Evolutionary conservation across 2,888 invertebrate genomes (phyloP).

Genomic region (Acanthosepion pharaonis): DNA sequence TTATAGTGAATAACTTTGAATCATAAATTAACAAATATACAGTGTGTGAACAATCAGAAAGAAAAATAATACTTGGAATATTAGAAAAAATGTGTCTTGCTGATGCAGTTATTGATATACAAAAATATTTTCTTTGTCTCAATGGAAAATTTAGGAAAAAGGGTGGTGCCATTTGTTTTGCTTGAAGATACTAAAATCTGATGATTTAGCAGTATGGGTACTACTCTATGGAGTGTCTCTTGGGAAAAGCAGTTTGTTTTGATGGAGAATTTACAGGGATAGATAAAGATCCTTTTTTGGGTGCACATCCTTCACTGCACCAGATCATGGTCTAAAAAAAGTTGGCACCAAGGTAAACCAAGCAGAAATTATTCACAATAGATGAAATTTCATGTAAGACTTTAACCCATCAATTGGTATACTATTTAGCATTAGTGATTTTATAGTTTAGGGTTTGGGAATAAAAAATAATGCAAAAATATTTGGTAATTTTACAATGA

Average conservation of each 20-base stretch:
- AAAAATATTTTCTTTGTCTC: background rate
- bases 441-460: background rate
- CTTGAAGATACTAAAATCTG: background rate
- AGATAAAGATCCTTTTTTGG: background rate
- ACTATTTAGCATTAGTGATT: background rate
- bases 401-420: background rate
- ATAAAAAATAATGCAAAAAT: background rate
- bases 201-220: background rate
- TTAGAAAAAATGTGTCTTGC: background rate
- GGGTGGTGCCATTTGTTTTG: constrained; percentile 10
- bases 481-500: background rate
- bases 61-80: background rate
- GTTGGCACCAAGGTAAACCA: background rate
- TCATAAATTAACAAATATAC: constrained; percentile 11
- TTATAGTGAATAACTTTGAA: background rate
- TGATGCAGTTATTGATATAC: background rate
- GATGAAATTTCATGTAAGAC: background rate
- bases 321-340: background rate
- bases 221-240: background rate
- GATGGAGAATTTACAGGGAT: background rate
- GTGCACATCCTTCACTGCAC: background rate
- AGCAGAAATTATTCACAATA: constrained; percentile 9
- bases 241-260: background rate
- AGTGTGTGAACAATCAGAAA: background rate
- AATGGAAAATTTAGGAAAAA: background rate